Base-by-base conservation (phyloP, 2,113 vertebrate species). In the Toxostoma redivivum region DNA sequence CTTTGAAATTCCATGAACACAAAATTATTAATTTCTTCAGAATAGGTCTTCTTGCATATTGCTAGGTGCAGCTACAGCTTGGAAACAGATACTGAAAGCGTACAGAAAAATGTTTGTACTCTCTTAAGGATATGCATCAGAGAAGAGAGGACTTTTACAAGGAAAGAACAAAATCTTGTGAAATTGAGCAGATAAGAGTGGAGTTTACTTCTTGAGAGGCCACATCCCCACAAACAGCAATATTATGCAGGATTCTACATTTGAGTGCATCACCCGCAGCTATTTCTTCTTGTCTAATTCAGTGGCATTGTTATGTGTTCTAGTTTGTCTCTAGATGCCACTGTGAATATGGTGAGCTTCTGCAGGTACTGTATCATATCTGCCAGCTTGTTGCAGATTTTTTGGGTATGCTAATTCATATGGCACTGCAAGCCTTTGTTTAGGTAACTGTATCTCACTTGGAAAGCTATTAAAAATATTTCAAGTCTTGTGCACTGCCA, bases 211-310 rank as follows among this genome's bases (percentile, higher is more conserved):
- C 70, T 71, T 31, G 7, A 61, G 24, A 83, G 6, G 3, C 14
- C 2, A 2, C 15, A 33, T 4, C 7, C 12, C 37, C 0, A 0
- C 27, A 51, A 72, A 31, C 1, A 74, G 5, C 18, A 92, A 27
- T 54, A 40, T 58, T 62, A 40, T 48, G 22, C 37, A 48, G 16
- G 31, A 48, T 58, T 50, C 28, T 40, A 30, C 16, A 15, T 70
- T 74, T 86, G 30, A 76, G 3, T 4, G 1, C 45, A 30, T 58
- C 44, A 73, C 25, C 31, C 0, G 1, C 17, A 42, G 18, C 5
- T 60, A 27, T 64, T 73, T 44, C 10, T 65, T 74, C 67, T 37
- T 17, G 15, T 50, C 12, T 62, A 53, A 25, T 79, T 80, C 31
- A 92, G 33, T 37, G 30, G 5, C 21, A 51, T 16, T 87, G 19